Evolutionary conservation across 2,888 invertebrate genomes (phyloP).

Genomic region (Bibio marci): DNA sequence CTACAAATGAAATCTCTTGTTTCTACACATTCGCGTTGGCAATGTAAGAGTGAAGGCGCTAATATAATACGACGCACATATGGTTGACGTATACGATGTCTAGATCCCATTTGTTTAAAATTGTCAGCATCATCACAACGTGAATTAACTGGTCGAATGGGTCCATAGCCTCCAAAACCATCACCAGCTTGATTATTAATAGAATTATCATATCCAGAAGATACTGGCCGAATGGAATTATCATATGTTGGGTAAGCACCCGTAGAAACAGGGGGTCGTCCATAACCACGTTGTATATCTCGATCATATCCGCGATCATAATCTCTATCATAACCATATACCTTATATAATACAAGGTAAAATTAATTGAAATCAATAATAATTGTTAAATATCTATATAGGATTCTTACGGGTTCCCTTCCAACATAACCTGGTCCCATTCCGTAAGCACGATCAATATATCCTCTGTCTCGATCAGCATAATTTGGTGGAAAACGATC

Average conservation of each 20-base stretch:
- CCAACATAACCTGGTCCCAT: not conserved
- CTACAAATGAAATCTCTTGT: slow-evolving; percentile 68
- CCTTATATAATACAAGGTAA: not conserved
- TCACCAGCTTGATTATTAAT: slow-evolving; percentile 22
- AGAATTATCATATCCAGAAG: slow-evolving; percentile 25
- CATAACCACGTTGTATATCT: slow-evolving; percentile 2
- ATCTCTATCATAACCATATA: not conserved
- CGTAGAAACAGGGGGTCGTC: slow-evolving; percentile 5
- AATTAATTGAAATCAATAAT: not conserved
- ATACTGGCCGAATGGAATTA: slow-evolving; percentile 23
- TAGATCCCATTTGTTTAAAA: slow-evolving; percentile 63
- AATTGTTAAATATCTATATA: not conserved
- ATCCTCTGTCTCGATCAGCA: slow-evolving; percentile 8
- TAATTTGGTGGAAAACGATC: slow-evolving; percentile 20
- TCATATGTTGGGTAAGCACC: slow-evolving; percentile 22
- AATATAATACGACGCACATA: slow-evolving; percentile 58
- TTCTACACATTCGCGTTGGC: slow-evolving; percentile 72
- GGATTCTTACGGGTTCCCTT: not conserved
- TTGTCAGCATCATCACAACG: slow-evolving; percentile 62
- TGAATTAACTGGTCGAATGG: slow-evolving; percentile 29
- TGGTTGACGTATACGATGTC: slow-evolving; percentile 61
- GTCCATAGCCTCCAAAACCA: slow-evolving; percentile 24
- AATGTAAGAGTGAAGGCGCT: slow-evolving; percentile 57
- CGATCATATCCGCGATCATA: slow-evolving; percentile 13
- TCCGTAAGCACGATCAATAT: slow-evolving; percentile 2